Percentiles rank a stretch among this genome's conserved stretches.
Evolutionary conservation across 2,888 invertebrate genomes (phyloP).

Genomic region (Fabriciana adippe): DNA sequence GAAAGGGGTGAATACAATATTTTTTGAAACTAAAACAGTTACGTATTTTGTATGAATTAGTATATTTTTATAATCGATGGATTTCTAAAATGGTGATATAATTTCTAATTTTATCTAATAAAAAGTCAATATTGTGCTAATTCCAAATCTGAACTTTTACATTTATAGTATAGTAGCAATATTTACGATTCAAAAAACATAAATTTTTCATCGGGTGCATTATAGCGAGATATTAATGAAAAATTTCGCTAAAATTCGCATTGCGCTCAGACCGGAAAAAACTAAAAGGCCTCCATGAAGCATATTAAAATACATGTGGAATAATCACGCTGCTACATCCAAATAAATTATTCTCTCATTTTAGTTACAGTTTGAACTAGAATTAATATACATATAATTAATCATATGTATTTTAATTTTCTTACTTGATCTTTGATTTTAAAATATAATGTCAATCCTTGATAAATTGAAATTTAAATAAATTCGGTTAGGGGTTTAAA

Average conservation of each 20-base stretch:
- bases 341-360: not conserved
- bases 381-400: not conserved
- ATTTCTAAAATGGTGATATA: too few species aligned
- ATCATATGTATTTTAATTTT: not conserved
- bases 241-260: constrained; percentile 24
- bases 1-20: too few species aligned
- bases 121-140: too few species aligned
- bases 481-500: too few species aligned
- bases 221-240: constrained; percentile 30
- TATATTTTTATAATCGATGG: too few species aligned
- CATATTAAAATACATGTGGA: constrained; percentile 27
- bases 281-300: constrained; percentile 23
- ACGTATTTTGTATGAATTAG: too few species aligned
- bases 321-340: constrained; percentile 14
- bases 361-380: not conserved
- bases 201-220: constrained; percentile 28
- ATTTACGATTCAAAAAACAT: constrained; percentile 25
- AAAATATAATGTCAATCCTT: too few species aligned
- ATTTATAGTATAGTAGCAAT: constrained; percentile 4
- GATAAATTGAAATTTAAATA: too few species aligned
- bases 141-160: constrained; percentile 1
- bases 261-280: constrained; percentile 25
- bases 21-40: too few species aligned
- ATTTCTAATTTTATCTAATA: too few species aligned
- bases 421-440: not conserved